Evolutionary conservation across 2,888 invertebrate genomes (phyloP), one percentile per base, ranked within the genome.

Genomic region (Trilocha varians): DNA sequence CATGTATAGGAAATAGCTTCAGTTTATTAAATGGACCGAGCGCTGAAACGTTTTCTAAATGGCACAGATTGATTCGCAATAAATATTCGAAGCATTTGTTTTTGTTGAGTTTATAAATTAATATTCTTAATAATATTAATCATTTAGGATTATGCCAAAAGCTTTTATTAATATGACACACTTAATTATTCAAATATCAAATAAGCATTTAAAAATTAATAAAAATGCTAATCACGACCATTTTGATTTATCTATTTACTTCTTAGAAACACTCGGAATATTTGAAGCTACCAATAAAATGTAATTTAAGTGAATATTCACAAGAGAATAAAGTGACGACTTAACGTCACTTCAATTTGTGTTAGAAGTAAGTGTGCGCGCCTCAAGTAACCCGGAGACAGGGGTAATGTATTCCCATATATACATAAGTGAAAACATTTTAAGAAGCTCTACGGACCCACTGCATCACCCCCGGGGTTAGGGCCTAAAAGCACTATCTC

Each of bases 401-500:
- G 71, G 72, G 72, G 76, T 85, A 85, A 85, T 85, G 83, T 84
- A 84, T 84, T 84, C 84, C 78, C 80, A 80, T 77, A 83, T 75
- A 83, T 83, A 84, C 84, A 79, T 82, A 79, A 82, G 85, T 80
- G 84, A 82, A 83, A 82, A 85, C 84, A 82, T 84, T 85, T 85
- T 84, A 84, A 84, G 82, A 83, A 83, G 80, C 83, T 83, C 80
- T 67, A 69, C 82, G 83, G 83, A 78, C 82, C 75, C 75, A 69
- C 80, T 82, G 83, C 80, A 78, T 76, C 82, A 83, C 86, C 85
- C 83, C 72, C 70, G 85, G 86, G 85, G 84, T 82, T 83, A 83
- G 79, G 80, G 83, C 85, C 85, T 87, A 85, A 87, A 85, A 87
- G 86, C 86, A 86, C 86, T 86, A 86, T 86, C 86, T 80, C 79